These are phyloP conservation scores for Cephus pulcher DNA, from an alignment of 2,888 invertebrate species.

Conservation along the genomic window DNA sequence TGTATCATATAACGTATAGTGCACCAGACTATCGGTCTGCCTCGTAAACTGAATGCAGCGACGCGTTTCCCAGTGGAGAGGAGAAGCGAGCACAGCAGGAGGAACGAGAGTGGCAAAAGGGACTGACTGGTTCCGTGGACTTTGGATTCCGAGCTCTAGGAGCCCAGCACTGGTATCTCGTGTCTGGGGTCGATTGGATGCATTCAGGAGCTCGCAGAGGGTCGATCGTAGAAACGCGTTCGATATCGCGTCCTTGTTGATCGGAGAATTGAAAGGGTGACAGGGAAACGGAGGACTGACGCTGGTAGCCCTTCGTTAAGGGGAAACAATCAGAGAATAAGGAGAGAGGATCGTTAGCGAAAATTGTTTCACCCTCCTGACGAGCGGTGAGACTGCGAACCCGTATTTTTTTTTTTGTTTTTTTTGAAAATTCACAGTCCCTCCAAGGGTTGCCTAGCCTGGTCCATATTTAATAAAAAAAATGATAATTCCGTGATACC, in stretches of 20 bases:
- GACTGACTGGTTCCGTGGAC: neutral
- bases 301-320: neutral
- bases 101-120: neutral
- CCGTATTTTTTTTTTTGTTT: neutral
- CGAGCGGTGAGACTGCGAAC: neutral
- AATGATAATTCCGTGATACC: neutral
- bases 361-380: neutral
- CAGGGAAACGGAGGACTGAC: neutral
- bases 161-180: neutral
- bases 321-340: neutral
- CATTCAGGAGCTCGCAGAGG: neutral
- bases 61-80: slow-evolving; percentile 15
- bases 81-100: neutral
- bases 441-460: neutral
- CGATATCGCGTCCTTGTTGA: neutral
- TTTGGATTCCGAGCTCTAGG: neutral
- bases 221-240: neutral
- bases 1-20: slow-evolving; percentile 41
- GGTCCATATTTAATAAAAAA: neutral
- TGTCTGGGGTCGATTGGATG: neutral
- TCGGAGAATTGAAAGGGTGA: neutral
- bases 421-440: neutral
- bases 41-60: slow-evolving; percentile 58
- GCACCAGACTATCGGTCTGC: slow-evolving; percentile 58
- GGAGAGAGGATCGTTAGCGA: neutral